Base-by-base conservation (phyloP, 2,113 vertebrate species). In the Melanerpes aurifrons region DNA sequence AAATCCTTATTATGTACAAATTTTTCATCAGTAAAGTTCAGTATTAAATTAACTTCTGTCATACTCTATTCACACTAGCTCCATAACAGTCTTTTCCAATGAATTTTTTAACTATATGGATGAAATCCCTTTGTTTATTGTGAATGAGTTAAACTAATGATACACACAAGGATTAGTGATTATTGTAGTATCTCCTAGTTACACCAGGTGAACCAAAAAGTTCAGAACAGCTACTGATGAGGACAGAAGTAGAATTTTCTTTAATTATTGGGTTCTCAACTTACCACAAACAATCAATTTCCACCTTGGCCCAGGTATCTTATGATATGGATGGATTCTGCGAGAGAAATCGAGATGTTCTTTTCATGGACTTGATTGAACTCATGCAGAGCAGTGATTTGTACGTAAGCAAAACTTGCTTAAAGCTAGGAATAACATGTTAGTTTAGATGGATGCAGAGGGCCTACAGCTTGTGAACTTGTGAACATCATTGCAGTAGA, bases 361-460 rank as follows among this genome's bases (percentile, higher is more conserved):
- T 99, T 69, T 99, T 99, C 93, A 99, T 92, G 93, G 99, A 99
- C 97, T 98, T 99, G 96, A 99, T 99, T 31, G 99, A 99, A 94
- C 97, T 99, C 93, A 99, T 99, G 99, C 99, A 99, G 96, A 99
- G 99, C 98, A 99, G 99, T 95, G 98, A 99, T 95, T 98, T 98
- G 99, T 99, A 97, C 98, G 99, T 98, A 86, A 84, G 56, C 90
- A 69, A 63, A 50, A 66, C 54, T 76, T 75, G 75, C 71, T 90
- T 69, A 50, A 18, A 86, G 91, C 82, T 63, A 19, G 82, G 85
- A 83, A 20, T 50, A 47, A 64, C 2, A 0, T 82, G 26, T 48
- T 68, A 70, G 67, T 56, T 90, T 15, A 35, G 43, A 71, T 72
- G 70, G 91, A 66, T 79, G 77, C 85, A 57, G 48, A 77, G 50